Evolutionary conservation across 2,888 invertebrate species (phyloP).

Genomic region (Pachydiplax longipennis): DNA sequence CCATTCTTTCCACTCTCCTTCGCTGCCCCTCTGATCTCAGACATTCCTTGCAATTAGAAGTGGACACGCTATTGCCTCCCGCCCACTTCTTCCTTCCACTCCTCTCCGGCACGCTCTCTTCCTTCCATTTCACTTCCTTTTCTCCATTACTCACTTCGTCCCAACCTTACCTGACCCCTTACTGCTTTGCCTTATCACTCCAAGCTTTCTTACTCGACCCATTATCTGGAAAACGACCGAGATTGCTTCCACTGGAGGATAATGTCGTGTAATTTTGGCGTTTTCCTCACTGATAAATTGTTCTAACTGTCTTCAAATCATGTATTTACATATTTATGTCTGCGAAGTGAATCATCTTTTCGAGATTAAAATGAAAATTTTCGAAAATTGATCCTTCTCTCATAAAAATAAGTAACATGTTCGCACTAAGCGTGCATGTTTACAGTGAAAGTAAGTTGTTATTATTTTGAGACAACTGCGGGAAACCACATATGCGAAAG

Average conservation of each 20-base stretch:
- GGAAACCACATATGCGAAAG: too few species aligned
- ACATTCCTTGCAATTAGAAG: neutral
- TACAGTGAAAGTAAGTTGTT: too few species aligned
- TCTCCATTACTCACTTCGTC: neutral
- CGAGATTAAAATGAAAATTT: too few species aligned
- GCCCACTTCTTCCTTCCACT: neutral
- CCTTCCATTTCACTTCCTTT: neutral
- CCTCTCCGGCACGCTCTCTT: neutral
- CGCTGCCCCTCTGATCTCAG: neutral
- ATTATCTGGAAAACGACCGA: neutral
- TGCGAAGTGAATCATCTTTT: too few species aligned
- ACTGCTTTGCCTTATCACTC: neutral
- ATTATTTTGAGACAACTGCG: too few species aligned
- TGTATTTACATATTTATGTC: too few species aligned
- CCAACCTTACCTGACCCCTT: neutral
- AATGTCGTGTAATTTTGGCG: neutral
- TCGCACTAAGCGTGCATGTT: too few species aligned
- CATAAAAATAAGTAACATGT: too few species aligned
- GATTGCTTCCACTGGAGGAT: neutral
- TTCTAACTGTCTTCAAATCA: too few species aligned
- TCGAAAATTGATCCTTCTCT: too few species aligned
- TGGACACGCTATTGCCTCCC: neutral
- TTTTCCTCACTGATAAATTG: too few species aligned
- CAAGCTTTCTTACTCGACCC: neutral
- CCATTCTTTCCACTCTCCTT: too few species aligned